Evolutionary conservation across 2,113 vertebrate genomes (phyloP).

Genomic region (Microcebus lehilahytsara): DNA sequence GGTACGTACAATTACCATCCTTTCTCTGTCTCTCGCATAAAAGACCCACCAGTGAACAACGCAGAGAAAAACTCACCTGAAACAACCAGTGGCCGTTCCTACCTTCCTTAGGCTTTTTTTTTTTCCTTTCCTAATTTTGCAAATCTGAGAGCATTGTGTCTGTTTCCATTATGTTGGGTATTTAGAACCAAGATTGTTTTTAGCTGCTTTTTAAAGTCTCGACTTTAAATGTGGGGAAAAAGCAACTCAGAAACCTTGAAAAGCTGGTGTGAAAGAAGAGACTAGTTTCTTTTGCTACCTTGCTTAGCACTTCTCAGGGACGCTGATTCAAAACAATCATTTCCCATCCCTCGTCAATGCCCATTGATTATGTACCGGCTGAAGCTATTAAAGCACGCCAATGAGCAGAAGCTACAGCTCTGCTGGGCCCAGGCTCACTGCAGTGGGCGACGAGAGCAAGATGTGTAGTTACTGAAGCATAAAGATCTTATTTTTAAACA

Average conservation of each 20-base stretch:
- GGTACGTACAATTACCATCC: rapidly evolving
- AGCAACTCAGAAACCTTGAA: neutral
- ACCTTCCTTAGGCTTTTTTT: neutral
- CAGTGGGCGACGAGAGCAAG: neutral
- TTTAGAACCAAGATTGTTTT: neutral
- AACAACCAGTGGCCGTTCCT: neutral
- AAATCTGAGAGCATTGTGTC: neutral
- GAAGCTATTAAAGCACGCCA: neutral
- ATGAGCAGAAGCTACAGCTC: neutral
- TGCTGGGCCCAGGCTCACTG: neutral
- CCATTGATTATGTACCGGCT: neutral
- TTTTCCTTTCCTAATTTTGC: neutral
- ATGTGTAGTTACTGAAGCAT: neutral
- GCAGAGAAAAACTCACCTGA: neutral
- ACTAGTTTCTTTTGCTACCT: neutral
- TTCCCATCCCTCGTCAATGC: neutral
- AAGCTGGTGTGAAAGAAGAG: neutral
- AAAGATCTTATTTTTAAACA: neutral
- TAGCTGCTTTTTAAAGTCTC: constrained; percentile 1
- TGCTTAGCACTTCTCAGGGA: neutral
- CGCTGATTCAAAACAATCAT: neutral
- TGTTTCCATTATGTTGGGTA: neutral
- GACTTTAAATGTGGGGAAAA: too few species aligned
- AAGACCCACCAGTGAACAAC: neutral
- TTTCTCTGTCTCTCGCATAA: neutral